phyloP scores from a whole-genome alignment of 2,797 vertebrate species.

The Schizopygopsis malacanthus region DNA sequence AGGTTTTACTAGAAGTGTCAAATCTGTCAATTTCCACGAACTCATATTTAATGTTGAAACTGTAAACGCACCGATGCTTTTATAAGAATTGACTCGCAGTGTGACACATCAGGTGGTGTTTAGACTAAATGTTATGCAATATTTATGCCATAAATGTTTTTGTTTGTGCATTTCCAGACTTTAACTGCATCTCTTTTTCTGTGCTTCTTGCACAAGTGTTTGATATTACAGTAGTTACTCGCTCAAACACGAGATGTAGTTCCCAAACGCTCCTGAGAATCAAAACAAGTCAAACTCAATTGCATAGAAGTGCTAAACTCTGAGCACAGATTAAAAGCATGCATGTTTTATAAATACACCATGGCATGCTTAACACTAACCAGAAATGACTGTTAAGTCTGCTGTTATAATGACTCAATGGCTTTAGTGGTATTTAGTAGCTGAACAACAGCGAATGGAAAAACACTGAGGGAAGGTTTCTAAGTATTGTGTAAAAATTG shows the following conservation, averaged over 20 bases:
- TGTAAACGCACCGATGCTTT: background rate
- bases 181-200: no score
- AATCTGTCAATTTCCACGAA: background rate
- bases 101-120: background rate
- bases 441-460: constrained; percentile 20
- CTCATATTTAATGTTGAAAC: background rate
- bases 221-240: background rate
- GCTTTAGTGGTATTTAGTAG: background rate
- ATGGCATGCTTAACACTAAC: no score
- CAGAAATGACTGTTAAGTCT: background rate
- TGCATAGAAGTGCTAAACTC: background rate
- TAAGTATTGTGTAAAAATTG: background rate
- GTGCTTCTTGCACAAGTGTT: background rate
- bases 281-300: background rate
- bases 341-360: background rate
- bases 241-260: background rate
- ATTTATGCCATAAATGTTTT: background rate
- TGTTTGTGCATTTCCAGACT: background rate
- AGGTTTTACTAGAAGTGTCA: background rate
- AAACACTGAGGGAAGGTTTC: background rate
- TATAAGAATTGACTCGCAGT: background rate
- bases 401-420: background rate
- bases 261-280: background rate
- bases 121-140: background rate
- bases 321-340: background rate